Evolutionary conservation across 2,888 invertebrate species (phyloP).

Genomic region (Cheiracanthium punctorium): DNA sequence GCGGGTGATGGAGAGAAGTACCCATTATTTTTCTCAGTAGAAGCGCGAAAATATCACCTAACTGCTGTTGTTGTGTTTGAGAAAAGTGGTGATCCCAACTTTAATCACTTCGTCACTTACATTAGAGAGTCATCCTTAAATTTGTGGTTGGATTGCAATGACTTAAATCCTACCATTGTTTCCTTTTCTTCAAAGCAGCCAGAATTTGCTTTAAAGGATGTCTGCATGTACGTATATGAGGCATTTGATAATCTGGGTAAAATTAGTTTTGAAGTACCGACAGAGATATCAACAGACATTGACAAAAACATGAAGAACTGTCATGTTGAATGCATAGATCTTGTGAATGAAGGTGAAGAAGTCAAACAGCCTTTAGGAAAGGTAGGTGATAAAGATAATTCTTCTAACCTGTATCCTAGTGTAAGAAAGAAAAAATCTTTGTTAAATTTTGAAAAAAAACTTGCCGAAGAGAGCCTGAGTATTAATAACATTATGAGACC

Average conservation of each 20-base stretch:
- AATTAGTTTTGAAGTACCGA: too few species aligned
- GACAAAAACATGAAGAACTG: too few species aligned
- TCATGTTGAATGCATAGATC: too few species aligned
- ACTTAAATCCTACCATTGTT: slow-evolving; percentile 15
- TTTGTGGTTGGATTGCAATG: slow-evolving; percentile 47
- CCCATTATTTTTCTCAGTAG: not conserved
- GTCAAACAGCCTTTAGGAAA: too few species aligned
- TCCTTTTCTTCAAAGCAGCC: slow-evolving; percentile 12
- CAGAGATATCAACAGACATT: too few species aligned
- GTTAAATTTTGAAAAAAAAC: too few species aligned
- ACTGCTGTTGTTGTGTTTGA: slow-evolving; percentile 41
- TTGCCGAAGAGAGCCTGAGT: too few species aligned
- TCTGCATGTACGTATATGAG: slow-evolving; percentile 42
- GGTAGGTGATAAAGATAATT: too few species aligned
- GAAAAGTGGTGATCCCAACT: not conserved
- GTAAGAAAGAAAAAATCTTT: too few species aligned
- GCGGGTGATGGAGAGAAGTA: slow-evolving; percentile 20
- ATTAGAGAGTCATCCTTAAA: slow-evolving; percentile 23
- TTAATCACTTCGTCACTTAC: slow-evolving; percentile 46
- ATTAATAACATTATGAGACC: too few species aligned
- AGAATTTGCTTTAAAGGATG: slow-evolving; percentile 3
- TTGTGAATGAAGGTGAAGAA: too few species aligned
- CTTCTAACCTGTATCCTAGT: too few species aligned
- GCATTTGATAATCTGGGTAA: slow-evolving; percentile 35
- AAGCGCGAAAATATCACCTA: slow-evolving; percentile 21